Base-by-base conservation (phyloP, 2,888 invertebrate species). In the Apamea epomidion region DNA sequence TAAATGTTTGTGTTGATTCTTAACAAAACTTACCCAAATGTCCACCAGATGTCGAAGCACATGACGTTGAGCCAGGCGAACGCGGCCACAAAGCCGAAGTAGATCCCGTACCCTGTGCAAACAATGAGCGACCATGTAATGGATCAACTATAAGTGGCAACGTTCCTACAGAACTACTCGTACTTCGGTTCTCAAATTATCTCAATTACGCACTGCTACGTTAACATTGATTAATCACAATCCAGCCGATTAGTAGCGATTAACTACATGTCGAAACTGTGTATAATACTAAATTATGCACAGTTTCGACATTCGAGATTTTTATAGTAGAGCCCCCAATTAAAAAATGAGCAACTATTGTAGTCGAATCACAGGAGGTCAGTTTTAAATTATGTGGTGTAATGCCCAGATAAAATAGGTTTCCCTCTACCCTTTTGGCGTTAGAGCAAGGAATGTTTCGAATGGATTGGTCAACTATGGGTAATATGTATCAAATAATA, bases 31-130 rank as follows among this genome's bases (percentile, higher is more conserved):
- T 94, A 98, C 98, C 98, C 98, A 94, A 98, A 98, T 90, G 98
- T 98, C 97, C 98, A 98, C 98, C 98, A 98, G 94, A 98, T 98
- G 97, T 98, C 98, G 96, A 98, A 98, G 93, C 98, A 98, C 97
- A 98, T 98, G 92, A 98, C 97, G 95, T 98, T 98, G 92, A 98
- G 97, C 98, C 98, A 98, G 76, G 97, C 97, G 93, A 98, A 98
- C 74, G 98, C 97, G 18, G 98, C 97, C 91, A 98, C 97, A 92
- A 98, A 98, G 80, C 97, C 97, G 92, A 98, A 98, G 93, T 98
- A 97, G 90, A 98, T 97, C 74, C 97, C 95, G 93, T 98, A 98
- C 83, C 98, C 98, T 98, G 96, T 87, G 90, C 91, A 95, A 95
- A 96, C 92, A 95, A 94, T 91, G 87, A 90, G 83, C 87, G 83